These are phyloP conservation scores for Leptopilina syphax DNA, from an alignment of 2,888 invertebrate genomes.

Conservation along the genomic window DNA sequence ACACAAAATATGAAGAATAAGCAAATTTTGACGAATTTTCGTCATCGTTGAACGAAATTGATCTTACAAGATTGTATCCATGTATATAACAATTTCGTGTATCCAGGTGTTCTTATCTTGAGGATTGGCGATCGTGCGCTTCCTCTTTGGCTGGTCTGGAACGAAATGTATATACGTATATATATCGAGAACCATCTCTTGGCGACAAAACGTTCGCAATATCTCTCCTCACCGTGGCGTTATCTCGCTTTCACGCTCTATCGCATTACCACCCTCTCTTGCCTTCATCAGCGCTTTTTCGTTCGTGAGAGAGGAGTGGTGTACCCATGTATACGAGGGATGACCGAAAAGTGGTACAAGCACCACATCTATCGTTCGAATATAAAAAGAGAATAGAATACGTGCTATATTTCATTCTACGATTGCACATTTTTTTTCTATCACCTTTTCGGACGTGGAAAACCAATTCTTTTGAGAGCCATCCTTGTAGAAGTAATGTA, in stretches of 20 bases:
- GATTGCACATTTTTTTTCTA: slow-evolving; percentile 21
- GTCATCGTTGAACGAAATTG: slow-evolving; percentile 15
- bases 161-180: slow-evolving; percentile 45
- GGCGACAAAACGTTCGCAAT: slow-evolving; percentile 51
- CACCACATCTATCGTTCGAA: slow-evolving; percentile 24
- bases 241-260: slow-evolving; percentile 67
- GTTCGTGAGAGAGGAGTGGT: neutral
- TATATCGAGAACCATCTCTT: slow-evolving; percentile 48
- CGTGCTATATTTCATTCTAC: slow-evolving; percentile 34
- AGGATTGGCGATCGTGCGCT: slow-evolving; percentile 31
- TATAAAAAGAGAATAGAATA: slow-evolving; percentile 29
- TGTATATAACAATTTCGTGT: slow-evolving; percentile 26
- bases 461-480: slow-evolving; percentile 26
- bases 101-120: slow-evolving; percentile 30
- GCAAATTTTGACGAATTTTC: slow-evolving; percentile 25
- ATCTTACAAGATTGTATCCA: slow-evolving; percentile 6
- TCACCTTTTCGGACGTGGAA: slow-evolving; percentile 6
- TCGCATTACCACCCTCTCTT: slow-evolving; percentile 58
- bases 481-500: neutral
- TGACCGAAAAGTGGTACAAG: slow-evolving; percentile 32
- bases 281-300: slow-evolving; percentile 40
- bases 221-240: slow-evolving; percentile 54
- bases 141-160: slow-evolving; percentile 37
- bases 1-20: slow-evolving; percentile 6
- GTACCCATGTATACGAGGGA: slow-evolving; percentile 22